These are phyloP conservation scores for Lateolabrax maculatus DNA, from an alignment of 2,797 vertebrate genomes.

Conservation along the genomic window DNA sequence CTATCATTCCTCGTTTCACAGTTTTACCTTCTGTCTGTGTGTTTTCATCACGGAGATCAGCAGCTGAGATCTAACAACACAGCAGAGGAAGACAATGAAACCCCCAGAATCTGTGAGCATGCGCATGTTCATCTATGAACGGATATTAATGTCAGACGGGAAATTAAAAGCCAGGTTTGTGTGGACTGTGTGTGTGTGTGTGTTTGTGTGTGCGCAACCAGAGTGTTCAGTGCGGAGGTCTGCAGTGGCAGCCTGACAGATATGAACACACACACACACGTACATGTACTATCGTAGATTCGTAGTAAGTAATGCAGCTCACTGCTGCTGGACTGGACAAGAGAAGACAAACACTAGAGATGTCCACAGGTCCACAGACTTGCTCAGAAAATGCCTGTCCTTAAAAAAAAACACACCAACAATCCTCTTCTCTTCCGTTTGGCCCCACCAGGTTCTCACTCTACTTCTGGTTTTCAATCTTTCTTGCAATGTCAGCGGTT, in stretches of 20 bases:
- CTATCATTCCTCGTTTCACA: not conserved
- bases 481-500: not conserved
- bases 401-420: not conserved
- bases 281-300: not conserved
- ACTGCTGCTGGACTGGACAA: not conserved
- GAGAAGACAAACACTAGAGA: not conserved
- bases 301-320: not conserved
- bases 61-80: conserved; percentile 36
- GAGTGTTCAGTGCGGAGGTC: not conserved
- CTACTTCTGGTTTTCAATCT: not conserved
- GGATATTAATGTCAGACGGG: conserved; percentile 73
- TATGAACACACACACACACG: conserved; percentile 3
- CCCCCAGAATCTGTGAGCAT: conserved; percentile 1
- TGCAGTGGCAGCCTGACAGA: not conserved
- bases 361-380: not conserved
- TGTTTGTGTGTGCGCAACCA: not conserved
- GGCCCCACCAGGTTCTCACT: not conserved
- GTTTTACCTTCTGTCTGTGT: not conserved
- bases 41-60: conserved; percentile 43
- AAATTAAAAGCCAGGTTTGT: conserved; percentile 64
- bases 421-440: not conserved
- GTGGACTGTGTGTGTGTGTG: not conserved
- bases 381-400: not conserved
- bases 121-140: conserved; percentile 30
- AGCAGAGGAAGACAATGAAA: conserved; percentile 38